A percentile compares a stretch with the other conserved stretches of the same genome.
These are phyloP conservation scores for Spermophilus dauricus DNA, from an alignment of 2,113 vertebrate genomes.

Conservation along the genomic window DNA sequence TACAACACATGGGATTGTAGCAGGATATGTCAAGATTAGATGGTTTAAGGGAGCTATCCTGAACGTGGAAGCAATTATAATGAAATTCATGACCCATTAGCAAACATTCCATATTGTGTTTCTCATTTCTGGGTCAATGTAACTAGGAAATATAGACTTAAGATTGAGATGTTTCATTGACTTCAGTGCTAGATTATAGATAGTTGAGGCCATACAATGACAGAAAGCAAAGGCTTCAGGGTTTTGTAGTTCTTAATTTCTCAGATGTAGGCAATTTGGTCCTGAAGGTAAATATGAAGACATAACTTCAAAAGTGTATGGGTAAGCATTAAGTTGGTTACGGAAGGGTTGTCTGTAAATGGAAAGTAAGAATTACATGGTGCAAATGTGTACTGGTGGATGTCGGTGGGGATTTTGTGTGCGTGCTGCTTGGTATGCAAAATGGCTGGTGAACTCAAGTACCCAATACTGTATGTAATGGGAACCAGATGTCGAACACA, in stretches of 20 bases:
- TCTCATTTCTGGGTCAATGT: conserved; percentile 86
- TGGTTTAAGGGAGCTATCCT: conserved; percentile 83
- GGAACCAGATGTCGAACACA: conserved; percentile 76
- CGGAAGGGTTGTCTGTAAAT: not conserved
- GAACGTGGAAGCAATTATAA: conserved; percentile 91
- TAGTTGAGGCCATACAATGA: not conserved
- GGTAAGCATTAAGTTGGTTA: not conserved
- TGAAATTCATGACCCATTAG: conserved; percentile 88
- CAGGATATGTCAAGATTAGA: conserved; percentile 85
- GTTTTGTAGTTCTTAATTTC: conserved; percentile 19
- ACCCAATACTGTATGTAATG: conserved; percentile 79
- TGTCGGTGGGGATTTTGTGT: conserved; percentile 9
- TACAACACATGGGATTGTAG: conserved; percentile 85
- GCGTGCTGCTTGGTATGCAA: conserved; percentile 78
- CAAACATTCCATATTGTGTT: conserved; percentile 87
- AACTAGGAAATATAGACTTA: conserved; percentile 76
- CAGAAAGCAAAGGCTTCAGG: not conserved
- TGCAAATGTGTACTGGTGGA: not conserved
- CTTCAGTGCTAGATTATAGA: conserved; percentile 40
- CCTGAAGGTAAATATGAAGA: not conserved
- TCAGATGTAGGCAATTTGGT: not conserved
- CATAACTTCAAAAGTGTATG: not conserved
- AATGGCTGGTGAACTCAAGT: conserved; percentile 79
- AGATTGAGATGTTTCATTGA: conserved; percentile 64
- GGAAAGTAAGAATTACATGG: not conserved